Evolutionary conservation across 1,140 invertebrate genomes (phyloP).

Genomic region (Microplitis mediator): DNA sequence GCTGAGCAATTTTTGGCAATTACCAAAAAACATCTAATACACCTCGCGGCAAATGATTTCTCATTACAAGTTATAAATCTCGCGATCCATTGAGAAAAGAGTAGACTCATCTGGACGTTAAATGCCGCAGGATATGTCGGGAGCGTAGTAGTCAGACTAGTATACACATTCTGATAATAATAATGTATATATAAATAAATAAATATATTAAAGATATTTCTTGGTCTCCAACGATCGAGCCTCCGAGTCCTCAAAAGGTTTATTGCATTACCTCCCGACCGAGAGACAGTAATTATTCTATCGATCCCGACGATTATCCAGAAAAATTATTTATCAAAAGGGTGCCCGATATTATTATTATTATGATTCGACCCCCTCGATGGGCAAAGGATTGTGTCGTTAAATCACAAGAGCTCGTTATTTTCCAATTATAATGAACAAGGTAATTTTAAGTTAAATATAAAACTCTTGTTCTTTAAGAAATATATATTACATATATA

Average conservation of each 20-base stretch:
- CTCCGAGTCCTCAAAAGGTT: neutral
- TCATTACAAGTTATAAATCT: constrained; percentile 64
- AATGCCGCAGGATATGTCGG: constrained; percentile 24
- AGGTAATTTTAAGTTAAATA: too few relatives aligned
- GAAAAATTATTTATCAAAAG: too few relatives aligned
- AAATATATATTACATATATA: too few relatives aligned
- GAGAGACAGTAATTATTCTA: neutral
- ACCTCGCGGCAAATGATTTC: constrained; percentile 60
- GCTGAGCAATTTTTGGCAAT: constrained; percentile 55
- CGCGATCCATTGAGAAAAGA: constrained; percentile 9
- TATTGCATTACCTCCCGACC: too few relatives aligned
- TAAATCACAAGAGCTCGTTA: too few relatives aligned
- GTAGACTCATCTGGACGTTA: neutral
- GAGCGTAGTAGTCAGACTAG: neutral
- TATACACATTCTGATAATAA: neutral
- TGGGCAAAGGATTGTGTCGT: too few relatives aligned
- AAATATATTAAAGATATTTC: constrained; percentile 33
- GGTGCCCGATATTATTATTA: too few relatives aligned
- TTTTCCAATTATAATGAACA: too few relatives aligned
- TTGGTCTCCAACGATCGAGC: neutral
- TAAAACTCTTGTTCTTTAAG: too few relatives aligned
- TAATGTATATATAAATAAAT: constrained; percentile 39
- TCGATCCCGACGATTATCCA: too few relatives aligned
- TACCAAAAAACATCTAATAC: constrained; percentile 61
- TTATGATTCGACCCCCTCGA: too few relatives aligned